Evolutionary conservation across 2,797 vertebrate genomes (phyloP).

Genomic region (Botia kubotai): DNA sequence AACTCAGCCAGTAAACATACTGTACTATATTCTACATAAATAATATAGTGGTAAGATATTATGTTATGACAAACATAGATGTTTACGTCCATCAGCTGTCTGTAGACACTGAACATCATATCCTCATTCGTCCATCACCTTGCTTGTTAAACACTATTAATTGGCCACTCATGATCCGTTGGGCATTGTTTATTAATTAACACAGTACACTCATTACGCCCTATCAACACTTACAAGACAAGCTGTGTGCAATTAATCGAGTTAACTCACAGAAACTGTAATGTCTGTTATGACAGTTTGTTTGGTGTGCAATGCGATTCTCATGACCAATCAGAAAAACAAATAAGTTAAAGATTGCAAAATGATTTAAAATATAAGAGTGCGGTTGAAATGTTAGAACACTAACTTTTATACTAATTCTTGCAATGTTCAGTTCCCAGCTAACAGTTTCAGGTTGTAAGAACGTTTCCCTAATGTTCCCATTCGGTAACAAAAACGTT

Average conservation of each 20-base stretch:
- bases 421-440: constrained; percentile 11
- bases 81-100: constrained; percentile 38
- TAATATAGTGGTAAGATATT: neutral
- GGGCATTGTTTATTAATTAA: constrained; percentile 77
- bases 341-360: neutral
- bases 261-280: constrained; percentile 56
- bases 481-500: too few species aligned
- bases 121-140: constrained; percentile 65
- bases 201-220: constrained; percentile 71
- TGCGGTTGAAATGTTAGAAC: neutral
- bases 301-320: neutral
- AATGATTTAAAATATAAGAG: neutral
- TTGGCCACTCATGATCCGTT: constrained; percentile 69
- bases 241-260: constrained; percentile 70
- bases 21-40: neutral
- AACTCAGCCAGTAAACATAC: neutral
- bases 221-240: constrained; percentile 70
- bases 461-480: too few species aligned
- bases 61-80: constrained; percentile 46
- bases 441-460: too few species aligned
- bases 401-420: constrained; percentile 11
- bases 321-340: neutral
- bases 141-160: constrained; percentile 74
- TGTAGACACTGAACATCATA: constrained; percentile 61
- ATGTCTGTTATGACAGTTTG: neutral